Evolutionary conservation across 2,888 invertebrate genomes (phyloP), one percentile per base, ranked within the genome.

Genomic region (Cordilura impudica): DNA sequence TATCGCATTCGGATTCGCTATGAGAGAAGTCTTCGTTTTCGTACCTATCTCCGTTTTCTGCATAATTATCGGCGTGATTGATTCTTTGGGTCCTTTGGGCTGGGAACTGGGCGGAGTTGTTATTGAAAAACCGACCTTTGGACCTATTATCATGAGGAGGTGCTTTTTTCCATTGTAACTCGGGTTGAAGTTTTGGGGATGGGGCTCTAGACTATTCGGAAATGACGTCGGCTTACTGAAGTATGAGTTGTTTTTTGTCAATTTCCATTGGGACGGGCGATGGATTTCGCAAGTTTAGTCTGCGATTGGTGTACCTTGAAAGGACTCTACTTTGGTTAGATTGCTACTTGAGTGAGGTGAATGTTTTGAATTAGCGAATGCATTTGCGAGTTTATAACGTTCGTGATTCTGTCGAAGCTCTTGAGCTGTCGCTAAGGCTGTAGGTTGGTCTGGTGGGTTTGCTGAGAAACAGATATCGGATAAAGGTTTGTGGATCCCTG

Each of bases 391-490:
- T n/a, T n/a, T n/a, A n/a, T n/a, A n/a, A n/a, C n/a, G n/a, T n/a
- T n/a, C n/a, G n/a, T n/a, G n/a, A n/a, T n/a, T n/a, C n/a, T n/a
- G n/a, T n/a, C n/a, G n/a, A n/a, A n/a, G n/a, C n/a, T n/a, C n/a
- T n/a, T n/a, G n/a, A n/a, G n/a, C n/a, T n/a, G n/a, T n/a, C n/a
- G n/a, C n/a, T n/a, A n/a, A n/a, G n/a, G n/a, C n/a, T n/a, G n/a
- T n/a, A n/a, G n/a, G n/a, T n/a, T n/a, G n/a, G n/a, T n/a, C n/a
- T n/a, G n/a, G n/a, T n/a, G n/a, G n/a, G n/a, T n/a, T n/a, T n/a
- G n/a, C n/a, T n/a, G n/a, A n/a, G n/a, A n/a, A 43, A 21, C 73
- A 70, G 51, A 72, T 69, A n/a, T 77, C 70, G 21, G 65, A 49
- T 26, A 81, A 39, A 39, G 76, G 66, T 7, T 43, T 49, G 14